Evolutionary conservation across 2,797 vertebrate species (phyloP), one percentile per base, ranked within the genome.

Genomic region (Xenops minutus): DNA sequence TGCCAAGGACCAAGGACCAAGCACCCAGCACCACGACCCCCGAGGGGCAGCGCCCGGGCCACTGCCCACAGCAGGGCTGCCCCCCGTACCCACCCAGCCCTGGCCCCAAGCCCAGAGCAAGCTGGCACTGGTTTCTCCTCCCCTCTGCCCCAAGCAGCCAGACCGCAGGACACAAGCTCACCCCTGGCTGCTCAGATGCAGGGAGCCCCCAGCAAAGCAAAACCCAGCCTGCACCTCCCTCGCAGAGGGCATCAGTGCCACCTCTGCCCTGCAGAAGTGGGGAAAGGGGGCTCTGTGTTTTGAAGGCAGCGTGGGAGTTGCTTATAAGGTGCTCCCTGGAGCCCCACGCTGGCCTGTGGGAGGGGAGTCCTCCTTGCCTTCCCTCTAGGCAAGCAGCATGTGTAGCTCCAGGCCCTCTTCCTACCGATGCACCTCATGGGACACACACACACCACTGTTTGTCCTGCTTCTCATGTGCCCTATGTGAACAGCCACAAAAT

Each of bases 241-340:
- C 0, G 1, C 13, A 24, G 10, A 26, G n/a, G 51, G 16, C 68
- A 55, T 0, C 41, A n/a, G 20, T 1, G 0, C 24, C 15, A 5
- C 15, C 36, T 26, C 71, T 8, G 19, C 3, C 23, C 36, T 2
- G 1, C 2, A 12, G 1, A 0, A 39, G 9, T 8, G 36, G 46
- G 22, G 1, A 63, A 51, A 44, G 6, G 26, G 5, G 46, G 6
- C 17, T 63, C 44, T 0, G 3, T 4, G 5, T 19, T 34, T 8
- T 4, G 5, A 80, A 24, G 0, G 0, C 13, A 26, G 30, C 0
- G 0, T 88, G 4, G 12, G 23, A 64, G 34, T 0, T 14, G n/a
- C 34, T 55, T 6, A 1, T 2, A 4, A 52, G 32, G 24, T 1
- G 13, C 1, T 58, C 48, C 36, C 39, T 43, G 30, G 23, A 83